Evolutionary conservation across 2,113 vertebrate genomes (phyloP), one percentile per base, ranked within the genome.

Genomic region (Tylochromis polylepis): DNA sequence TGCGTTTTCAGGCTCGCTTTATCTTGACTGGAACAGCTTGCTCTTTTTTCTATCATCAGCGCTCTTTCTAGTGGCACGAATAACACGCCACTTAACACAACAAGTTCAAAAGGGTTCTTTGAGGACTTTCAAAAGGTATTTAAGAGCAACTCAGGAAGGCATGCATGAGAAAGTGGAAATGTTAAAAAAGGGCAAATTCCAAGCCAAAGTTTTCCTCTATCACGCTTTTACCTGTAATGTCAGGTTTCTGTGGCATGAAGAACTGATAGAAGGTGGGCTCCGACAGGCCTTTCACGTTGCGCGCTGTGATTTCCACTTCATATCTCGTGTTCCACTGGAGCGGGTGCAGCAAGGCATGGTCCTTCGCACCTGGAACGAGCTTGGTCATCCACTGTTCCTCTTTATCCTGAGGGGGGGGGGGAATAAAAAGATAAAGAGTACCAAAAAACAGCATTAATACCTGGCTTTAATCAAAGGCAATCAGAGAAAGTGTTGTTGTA

Each of bases 381-480:
- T 99, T 99, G 90, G 98, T 98, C 95, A 99, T 96, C 99, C 99
- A 99, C 86, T 98, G 98, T 11, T 99, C 98, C 95, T 99, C 98
- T 87, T 98, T 99, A 89, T 99, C 98, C 97, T 99, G 97, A 95
- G 88, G 83, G 62, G 46, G 97, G 85, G 79, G 36, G 97, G 8
- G 12, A 51, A 11, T 4, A 29, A 15, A 58, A 53, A 53, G 46
- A 77, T 53, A 53, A 77, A 77, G 46, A 53, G 29, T 34, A 5
- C 34, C 72, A 53, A 51, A 77, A 53, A 27, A 53, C 43, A 31
- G 27, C 24, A 43, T 31, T 77, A 77, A 20, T 77, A 77, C 16
- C 72, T 31, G 10, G 46, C 49, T 77, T 77, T 77, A 62, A 62
- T 36, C 43, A 82, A 49, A 81, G 58, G 22, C 4, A 12, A 29